Evolutionary conservation across 2,113 vertebrate genomes (phyloP).

Genomic region (Tautogolabrus adspersus): DNA sequence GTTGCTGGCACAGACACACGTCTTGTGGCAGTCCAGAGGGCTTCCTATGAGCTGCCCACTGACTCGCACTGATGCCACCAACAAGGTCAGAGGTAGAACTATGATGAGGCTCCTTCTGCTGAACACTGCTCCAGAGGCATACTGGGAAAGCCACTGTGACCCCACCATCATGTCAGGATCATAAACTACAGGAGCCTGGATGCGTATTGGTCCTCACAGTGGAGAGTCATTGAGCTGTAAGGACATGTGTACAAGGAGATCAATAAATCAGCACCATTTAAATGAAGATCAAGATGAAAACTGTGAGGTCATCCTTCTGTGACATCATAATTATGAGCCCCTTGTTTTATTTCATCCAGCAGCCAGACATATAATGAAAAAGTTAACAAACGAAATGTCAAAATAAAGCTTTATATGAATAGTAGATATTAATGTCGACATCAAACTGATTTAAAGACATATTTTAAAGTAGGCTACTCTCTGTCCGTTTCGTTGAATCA

Average conservation of each 20-base stretch:
- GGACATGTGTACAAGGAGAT: slow-evolving; percentile 29
- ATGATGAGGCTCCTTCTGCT: slow-evolving; percentile 44
- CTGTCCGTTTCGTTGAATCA: not conserved
- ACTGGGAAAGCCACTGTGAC: slow-evolving; percentile 20
- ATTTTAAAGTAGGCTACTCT: not conserved
- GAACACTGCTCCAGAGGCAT: not conserved
- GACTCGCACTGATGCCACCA: slow-evolving; percentile 20
- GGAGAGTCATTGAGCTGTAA: slow-evolving; percentile 53
- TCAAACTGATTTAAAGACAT: not conserved
- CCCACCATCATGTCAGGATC: slow-evolving; percentile 51
- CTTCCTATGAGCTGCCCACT: slow-evolving; percentile 42
- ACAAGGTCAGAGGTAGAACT: slow-evolving; percentile 64
- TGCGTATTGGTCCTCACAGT: slow-evolving; percentile 14
- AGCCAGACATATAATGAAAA: too few relatives aligned
- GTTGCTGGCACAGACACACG: slow-evolving; percentile 94
- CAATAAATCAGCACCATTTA: slow-evolving; percentile 7
- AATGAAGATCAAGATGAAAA: not conserved
- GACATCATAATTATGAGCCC: not conserved
- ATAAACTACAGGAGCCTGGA: slow-evolving; percentile 14
- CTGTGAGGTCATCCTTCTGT: not conserved
- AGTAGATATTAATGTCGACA: too few relatives aligned
- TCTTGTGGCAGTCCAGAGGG: slow-evolving; percentile 84
- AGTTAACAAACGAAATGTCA: too few relatives aligned
- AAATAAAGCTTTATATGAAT: too few relatives aligned
- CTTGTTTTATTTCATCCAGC: too few relatives aligned